Base-by-base conservation (phyloP, 2,113 vertebrate species). In the Xenus cinereus region DNA sequence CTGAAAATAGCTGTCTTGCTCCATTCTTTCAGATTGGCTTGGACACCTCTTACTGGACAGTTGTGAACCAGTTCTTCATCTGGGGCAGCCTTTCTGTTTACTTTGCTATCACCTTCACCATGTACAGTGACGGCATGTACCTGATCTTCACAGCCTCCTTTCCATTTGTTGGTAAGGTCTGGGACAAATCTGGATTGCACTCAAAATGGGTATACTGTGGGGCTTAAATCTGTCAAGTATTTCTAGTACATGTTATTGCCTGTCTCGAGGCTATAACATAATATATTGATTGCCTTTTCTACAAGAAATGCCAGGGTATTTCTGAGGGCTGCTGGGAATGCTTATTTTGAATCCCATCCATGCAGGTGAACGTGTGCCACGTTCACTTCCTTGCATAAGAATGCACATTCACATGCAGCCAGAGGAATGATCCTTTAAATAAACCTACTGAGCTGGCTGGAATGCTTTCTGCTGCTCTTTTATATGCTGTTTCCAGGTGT, bases 21-120 rank as follows among this genome's bases (percentile, higher is more conserved):
- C 53, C 14, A 2, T 45, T 91, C 85, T 98, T 98, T 86, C 96
- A 99, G 99, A 97, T 99, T 81, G 98, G 98, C 46, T 96, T 99
- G 96, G 98, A 99, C 95, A 99, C 98, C 2, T 93, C 98, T 71
- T 99, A 99, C 97, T 99, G 99, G 99, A 99, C 99, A 3, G 95
- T 98, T 12, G 97, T 99, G 85, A 99, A 99, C 97, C 99, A 99
- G 82, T 98, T 99, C 89, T 99, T 99, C 90, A 98, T 99, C 66
- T 99, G 99, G 99, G 99, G 99, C 48, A 99, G 99, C 98, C 98
- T 99, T 94, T 98, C 98, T 7, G 97, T 98, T 75, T 99, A 99
- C 97, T 99, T 99, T 71, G 98, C 98, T 59, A 95, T 99, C 94
- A 98, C 98, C 8, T 98, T 99, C 96, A 98, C 99, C 90, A 98